Conservation (phyloP, 2,888 invertebrate genomes). For the Bugulina stolonifera region DNA sequence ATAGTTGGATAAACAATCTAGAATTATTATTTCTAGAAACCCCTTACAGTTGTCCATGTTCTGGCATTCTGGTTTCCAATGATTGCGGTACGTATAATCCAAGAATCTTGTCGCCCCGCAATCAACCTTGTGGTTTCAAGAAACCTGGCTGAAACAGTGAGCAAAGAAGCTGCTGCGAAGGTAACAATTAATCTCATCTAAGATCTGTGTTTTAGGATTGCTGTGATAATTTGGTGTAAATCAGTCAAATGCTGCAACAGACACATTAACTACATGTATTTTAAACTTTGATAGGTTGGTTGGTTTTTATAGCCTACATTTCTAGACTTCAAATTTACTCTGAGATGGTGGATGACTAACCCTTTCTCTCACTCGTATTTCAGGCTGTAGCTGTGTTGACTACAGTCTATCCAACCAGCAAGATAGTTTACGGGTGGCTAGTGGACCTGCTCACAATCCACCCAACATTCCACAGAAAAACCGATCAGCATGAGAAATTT, state of each 20-base stretch:
- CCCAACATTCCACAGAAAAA: slow-evolving; percentile 9
- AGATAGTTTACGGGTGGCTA: slow-evolving; percentile 5
- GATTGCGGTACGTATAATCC: background rate
- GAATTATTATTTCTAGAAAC: background rate
- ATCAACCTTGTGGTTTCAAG: slow-evolving; percentile 17
- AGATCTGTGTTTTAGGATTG: background rate
- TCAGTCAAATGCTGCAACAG: no score
- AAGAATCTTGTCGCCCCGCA: background rate
- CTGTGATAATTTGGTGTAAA: background rate
- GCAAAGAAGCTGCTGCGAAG: slow-evolving; percentile 10
- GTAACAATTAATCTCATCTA: background rate
- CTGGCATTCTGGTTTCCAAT: slow-evolving; percentile 23
- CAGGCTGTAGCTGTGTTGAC: slow-evolving; percentile 25
- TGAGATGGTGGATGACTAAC: no score
- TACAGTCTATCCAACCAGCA: slow-evolving; percentile 13
- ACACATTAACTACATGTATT: no score
- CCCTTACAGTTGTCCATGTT: background rate
- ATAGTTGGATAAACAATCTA: no score
- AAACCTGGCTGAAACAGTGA: background rate
- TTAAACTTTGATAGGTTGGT: no score
- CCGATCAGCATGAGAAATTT: background rate
- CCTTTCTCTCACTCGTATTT: no score
- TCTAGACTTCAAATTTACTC: no score
- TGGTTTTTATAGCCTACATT: no score
- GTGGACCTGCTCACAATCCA: background rate